Conservation (phyloP, 35 echinoderm and acorn worm species). For the Ophioderma brevispina region DNA sequence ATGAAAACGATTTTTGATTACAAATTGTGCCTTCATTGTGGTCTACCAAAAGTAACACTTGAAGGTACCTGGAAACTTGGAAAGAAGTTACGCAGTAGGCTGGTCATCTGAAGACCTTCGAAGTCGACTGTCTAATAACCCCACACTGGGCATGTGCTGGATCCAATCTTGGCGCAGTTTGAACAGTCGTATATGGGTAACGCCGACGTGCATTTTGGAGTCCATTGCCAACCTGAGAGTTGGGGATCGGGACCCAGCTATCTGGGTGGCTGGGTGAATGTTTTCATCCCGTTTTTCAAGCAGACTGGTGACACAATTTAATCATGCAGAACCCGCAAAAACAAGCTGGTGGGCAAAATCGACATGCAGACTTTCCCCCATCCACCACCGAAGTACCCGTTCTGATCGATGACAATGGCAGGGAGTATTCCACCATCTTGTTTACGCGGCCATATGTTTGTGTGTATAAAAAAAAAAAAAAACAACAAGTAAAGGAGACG, state of each 20-base stretch:
- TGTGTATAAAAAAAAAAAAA: no score
- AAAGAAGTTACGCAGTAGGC: not conserved
- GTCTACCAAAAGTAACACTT: not conserved
- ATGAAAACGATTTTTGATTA: not conserved
- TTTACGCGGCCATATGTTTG: not conserved
- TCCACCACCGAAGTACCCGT: no score
- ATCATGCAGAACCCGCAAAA: not conserved
- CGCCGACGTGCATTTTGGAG: not conserved
- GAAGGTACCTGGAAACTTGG: no score
- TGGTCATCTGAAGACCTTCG: not conserved
- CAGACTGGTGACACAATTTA: not conserved
- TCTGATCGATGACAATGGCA: not conserved
- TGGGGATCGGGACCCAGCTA: not conserved
- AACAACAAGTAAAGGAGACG: not conserved
- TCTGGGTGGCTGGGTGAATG: not conserved
- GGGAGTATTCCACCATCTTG: not conserved
- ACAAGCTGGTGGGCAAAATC: not conserved
- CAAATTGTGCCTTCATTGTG: not conserved
- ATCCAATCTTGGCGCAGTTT: no score
- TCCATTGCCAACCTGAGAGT: not conserved
- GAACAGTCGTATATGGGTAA: not conserved
- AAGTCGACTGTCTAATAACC: not conserved
- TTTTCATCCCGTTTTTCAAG: no score
- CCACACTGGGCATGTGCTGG: not conserved
- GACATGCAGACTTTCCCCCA: not conserved